These are phyloP conservation scores for Diploptera punctata DNA, from an alignment of 2,888 invertebrate genomes.

Conservation along the genomic window DNA sequence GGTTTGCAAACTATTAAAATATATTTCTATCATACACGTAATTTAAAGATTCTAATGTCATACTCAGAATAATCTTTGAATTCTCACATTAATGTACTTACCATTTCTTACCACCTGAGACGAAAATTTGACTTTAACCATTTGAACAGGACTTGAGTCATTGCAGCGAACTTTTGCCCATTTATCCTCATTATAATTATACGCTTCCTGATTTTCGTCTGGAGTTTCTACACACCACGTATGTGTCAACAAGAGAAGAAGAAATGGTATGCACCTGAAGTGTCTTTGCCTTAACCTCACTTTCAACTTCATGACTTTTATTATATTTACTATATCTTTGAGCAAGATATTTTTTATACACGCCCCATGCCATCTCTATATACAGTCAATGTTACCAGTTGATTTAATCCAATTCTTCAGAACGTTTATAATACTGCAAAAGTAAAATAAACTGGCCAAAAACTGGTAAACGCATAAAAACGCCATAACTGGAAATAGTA, in stretches of 20 bases:
- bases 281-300: slow-evolving; percentile 44
- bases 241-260: slow-evolving; percentile 42
- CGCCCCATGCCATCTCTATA: not conserved
- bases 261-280: slow-evolving; percentile 42
- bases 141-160: slow-evolving; percentile 36
- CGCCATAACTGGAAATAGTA: too few relatives aligned
- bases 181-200: slow-evolving; percentile 8
- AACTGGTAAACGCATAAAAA: too few relatives aligned
- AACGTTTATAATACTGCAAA: too few relatives aligned
- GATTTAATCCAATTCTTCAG: too few relatives aligned
- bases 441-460: too few relatives aligned
- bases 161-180: slow-evolving; percentile 32
- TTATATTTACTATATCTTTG: not conserved
- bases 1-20: not conserved
- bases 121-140: slow-evolving; percentile 47
- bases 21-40: not conserved
- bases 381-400: too few relatives aligned
- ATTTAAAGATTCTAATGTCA: not conserved
- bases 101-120: slow-evolving; percentile 51
- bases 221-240: slow-evolving; percentile 20
- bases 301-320: slow-evolving; percentile 43
- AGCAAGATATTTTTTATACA: not conserved
- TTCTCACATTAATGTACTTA: slow-evolving; percentile 40
- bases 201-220: slow-evolving; percentile 1
- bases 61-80: too few relatives aligned